Evolutionary conservation across 2,797 vertebrate genomes (phyloP).

Genomic region (Intellagama lesueurii): DNA sequence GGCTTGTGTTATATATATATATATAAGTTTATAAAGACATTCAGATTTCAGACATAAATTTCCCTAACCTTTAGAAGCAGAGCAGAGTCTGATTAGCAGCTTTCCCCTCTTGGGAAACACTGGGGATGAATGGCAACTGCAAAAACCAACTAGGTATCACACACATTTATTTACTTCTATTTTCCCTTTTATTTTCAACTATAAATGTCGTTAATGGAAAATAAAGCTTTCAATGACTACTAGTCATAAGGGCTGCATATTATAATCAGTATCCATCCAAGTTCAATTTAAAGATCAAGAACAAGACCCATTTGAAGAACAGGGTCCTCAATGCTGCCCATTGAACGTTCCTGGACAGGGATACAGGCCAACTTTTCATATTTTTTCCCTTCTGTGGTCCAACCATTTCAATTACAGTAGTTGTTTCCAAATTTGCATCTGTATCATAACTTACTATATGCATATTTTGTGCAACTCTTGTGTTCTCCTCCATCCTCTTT

Average conservation of each 20-base stretch:
- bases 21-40: conserved; percentile 53
- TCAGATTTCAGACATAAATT: conserved; percentile 51
- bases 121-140: not conserved
- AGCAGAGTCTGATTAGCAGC: not conserved
- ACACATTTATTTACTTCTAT: not conserved
- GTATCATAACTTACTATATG: too few relatives aligned
- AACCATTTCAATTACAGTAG: not conserved
- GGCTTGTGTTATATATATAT: not conserved
- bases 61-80: not conserved
- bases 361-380: too few relatives aligned
- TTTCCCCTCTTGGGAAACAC: not conserved
- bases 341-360: too few relatives aligned
- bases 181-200: not conserved
- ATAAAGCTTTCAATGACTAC: not conserved
- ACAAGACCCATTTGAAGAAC: not conserved
- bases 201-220: not conserved
- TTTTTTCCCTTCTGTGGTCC: too few relatives aligned
- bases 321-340: too few relatives aligned
- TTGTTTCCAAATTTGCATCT: not conserved
- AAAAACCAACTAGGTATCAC: not conserved
- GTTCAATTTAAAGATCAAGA: not conserved
- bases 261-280: not conserved
- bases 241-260: not conserved
- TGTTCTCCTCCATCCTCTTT: not conserved
- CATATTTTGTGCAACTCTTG: not conserved